A percentile compares a stretch with the other conserved stretches of the same genome.
Conservation (phyloP, 2,113 vertebrate genomes). For the Pseudopipra pipra region DNA sequence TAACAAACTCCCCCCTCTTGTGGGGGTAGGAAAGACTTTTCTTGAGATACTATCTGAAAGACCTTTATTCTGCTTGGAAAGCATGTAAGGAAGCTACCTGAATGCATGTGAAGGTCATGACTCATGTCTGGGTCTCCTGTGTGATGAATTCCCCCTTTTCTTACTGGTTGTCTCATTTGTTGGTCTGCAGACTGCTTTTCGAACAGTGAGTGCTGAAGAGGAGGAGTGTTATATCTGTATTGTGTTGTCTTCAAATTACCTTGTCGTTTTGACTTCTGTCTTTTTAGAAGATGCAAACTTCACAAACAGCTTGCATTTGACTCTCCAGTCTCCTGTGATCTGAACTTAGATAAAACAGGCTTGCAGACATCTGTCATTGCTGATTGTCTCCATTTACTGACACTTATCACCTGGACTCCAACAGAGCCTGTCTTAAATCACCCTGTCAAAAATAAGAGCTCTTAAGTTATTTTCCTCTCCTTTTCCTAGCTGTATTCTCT, state of each 20-base stretch:
- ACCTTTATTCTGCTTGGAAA: not conserved
- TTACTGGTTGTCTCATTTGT: not conserved
- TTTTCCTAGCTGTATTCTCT: not conserved
- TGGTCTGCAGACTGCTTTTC: not conserved
- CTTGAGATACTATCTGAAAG: not conserved
- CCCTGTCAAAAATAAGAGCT: conserved; percentile 6
- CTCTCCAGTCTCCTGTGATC: not conserved
- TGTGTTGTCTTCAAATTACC: not conserved
- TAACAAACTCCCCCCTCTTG: not conserved
- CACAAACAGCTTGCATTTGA: not conserved
- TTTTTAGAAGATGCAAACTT: not conserved
- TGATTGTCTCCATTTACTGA: conserved; percentile 3
- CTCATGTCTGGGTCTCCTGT: not conserved
- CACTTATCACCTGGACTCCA: not conserved
- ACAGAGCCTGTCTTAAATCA: not conserved
- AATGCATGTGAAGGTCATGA: not conserved
- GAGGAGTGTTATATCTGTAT: not conserved
- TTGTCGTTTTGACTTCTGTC: conserved; percentile 14
- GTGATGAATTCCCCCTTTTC: not conserved
- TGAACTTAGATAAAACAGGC: not conserved
- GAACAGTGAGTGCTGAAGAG: not conserved
- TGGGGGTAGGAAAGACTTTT: not conserved
- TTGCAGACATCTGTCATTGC: not conserved
- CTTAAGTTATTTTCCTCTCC: not conserved
- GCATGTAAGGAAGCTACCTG: not conserved